Base-by-base conservation (phyloP, 2,888 invertebrate species). In the Scaptomyza parva region DNA sequence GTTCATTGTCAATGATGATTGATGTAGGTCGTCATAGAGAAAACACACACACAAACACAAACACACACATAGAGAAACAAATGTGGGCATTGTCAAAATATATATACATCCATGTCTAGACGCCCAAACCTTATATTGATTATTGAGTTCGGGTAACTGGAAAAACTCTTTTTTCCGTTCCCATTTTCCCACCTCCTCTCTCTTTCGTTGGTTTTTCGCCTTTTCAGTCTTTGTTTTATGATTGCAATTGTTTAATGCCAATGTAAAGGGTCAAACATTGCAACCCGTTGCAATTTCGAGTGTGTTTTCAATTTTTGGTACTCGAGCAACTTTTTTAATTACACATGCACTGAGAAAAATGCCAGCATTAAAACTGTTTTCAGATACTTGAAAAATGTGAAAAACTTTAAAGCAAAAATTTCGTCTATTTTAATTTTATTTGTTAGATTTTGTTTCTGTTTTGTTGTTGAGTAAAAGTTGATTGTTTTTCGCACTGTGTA, bases 261-360 rank as follows among this genome's bases (percentile, higher is more conserved):
- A 58, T 58, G 45, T 64, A 14, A 14, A 28, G 45, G 47, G 53
- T 80, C 54, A 55, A 50, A 70, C 59, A 51, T 53, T 53, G 60
- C 76, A 76, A 41, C 22, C 7, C 40, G 35, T 17, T 53, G 64
- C 64, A 61, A 30, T 74, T 62, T 45, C 17, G 47, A 75, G 58
- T 70, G 58, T n/a, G n/a, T n/a, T 39, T 26, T 55, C 30, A 51
- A 52, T 53, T 74, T 39, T 43, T n/a, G n/a, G 9, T 41, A 52
- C 48, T 43, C 28, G 12, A 35, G 40, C 59, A 76, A 78, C 82
- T 76, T 87, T 85, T 79, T 76, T 79, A 76, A 76, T 76, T 76
- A 76, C 76, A 67, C 64, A 45, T 53, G 52, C 63, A 47, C 47
- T 2, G 45, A 2, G 18, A n/a, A 18, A 45, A 45, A 43, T 20